These are phyloP conservation scores for Anguilla rostrata DNA, from an alignment of 2,113 vertebrate species.

Conservation along the genomic window DNA sequence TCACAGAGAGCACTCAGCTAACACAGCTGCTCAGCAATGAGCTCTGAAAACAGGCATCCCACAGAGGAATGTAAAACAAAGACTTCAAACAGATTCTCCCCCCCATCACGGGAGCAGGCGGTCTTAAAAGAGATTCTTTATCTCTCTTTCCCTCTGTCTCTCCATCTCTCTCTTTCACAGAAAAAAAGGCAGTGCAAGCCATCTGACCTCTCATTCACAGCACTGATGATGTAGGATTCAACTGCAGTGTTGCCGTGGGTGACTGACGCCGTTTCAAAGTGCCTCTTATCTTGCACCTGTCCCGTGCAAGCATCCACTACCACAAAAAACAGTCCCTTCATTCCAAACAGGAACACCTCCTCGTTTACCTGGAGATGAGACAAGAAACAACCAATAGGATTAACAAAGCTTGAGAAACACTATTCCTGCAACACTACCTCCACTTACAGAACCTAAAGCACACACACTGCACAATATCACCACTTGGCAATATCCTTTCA, in stretches of 20 bases:
- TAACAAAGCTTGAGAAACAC: not conserved
- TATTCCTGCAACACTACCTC: not conserved
- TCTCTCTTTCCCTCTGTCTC: not conserved
- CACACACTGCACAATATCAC: not conserved
- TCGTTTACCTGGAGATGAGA: constrained; percentile 52
- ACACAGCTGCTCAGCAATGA: not conserved
- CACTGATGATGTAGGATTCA: constrained; percentile 43
- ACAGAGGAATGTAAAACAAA: not conserved
- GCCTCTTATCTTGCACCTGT: constrained; percentile 33
- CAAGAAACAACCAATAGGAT: not conserved
- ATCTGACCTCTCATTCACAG: constrained; percentile 58
- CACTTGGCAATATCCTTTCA: not conserved
- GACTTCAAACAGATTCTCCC: not conserved
- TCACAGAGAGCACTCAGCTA: not conserved
- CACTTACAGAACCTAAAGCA: not conserved
- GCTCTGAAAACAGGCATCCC: not conserved
- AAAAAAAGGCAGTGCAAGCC: not conserved
- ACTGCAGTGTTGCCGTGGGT: constrained; percentile 1
- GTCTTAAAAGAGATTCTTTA: not conserved
- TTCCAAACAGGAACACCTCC: constrained; percentile 36
- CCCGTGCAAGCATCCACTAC: constrained; percentile 48
- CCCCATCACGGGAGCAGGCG: not conserved
- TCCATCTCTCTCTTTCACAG: not conserved
- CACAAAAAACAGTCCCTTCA: constrained; percentile 41
- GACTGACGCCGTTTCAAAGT: constrained; percentile 41